Evolutionary conservation across 1,140 invertebrate species (phyloP).

Genomic region (Nylanderia fulva): DNA sequence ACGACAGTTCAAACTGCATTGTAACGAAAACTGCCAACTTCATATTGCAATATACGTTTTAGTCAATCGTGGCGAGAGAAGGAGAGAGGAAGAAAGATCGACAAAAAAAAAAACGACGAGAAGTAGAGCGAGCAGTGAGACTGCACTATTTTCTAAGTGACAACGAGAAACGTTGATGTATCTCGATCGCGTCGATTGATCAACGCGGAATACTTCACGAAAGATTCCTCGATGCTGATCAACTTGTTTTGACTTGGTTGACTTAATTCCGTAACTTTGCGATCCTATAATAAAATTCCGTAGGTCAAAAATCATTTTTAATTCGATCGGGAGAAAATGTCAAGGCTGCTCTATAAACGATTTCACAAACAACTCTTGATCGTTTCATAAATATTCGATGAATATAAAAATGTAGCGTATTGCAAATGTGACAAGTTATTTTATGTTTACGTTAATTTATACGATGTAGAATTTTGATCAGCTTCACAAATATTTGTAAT

Average conservation of each 20-base stretch:
- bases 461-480: background rate
- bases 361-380: background rate
- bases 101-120: conserved; percentile 14
- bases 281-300: background rate
- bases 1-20: conserved; percentile 77
- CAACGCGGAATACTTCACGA: conserved; percentile 7
- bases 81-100: background rate
- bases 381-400: background rate
- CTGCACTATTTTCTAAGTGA: conserved; percentile 2
- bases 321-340: background rate
- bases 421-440: background rate
- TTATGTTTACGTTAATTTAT: background rate
- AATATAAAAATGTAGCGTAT: conserved; percentile 16
- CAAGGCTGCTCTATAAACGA: background rate
- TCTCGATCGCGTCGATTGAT: conserved; percentile 17
- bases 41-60: conserved; percentile 81
- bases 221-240: background rate
- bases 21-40: conserved; percentile 82
- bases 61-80: conserved; percentile 76
- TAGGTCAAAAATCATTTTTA: background rate
- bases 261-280: background rate
- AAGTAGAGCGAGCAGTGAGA: background rate
- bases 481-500: background rate
- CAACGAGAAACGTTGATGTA: conserved; percentile 13
- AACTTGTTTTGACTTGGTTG: too few species aligned